Evolutionary conservation across 1,140 invertebrate species (phyloP).

Genomic region (Palaemon carinicauda): DNA sequence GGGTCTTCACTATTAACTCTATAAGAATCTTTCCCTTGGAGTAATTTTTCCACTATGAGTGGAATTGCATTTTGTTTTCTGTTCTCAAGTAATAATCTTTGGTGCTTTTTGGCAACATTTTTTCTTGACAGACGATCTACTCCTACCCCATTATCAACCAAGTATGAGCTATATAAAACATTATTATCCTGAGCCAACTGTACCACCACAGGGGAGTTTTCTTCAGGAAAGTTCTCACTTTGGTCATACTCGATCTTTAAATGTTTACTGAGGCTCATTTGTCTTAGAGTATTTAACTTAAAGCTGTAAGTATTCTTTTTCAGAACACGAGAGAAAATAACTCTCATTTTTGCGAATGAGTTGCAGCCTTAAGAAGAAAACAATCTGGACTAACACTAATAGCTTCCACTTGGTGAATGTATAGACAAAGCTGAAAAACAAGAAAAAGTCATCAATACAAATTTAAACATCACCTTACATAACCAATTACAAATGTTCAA

Average conservation of each 20-base stretch:
- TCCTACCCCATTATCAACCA: neutral
- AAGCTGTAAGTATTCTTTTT: no score
- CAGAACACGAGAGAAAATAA: no score
- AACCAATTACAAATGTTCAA: no score
- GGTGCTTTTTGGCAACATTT: neutral
- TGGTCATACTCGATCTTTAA: neutral
- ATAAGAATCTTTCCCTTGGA: neutral
- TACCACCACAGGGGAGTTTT: neutral
- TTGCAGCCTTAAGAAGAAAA: no score
- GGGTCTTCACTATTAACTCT: neutral
- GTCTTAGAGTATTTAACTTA: no score
- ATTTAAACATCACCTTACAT: neutral
- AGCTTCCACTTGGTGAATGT: neutral
- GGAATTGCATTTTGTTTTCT: neutral
- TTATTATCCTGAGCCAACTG: neutral
- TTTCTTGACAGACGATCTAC: neutral
- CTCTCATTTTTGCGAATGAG: no score
- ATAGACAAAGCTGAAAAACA: neutral
- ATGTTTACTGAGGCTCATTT: neutral
- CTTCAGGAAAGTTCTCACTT: neutral
- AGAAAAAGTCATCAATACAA: neutral
- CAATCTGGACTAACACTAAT: neutral
- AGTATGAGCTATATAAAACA: neutral
- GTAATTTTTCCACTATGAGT: neutral
- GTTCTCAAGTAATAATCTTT: neutral